Evolutionary conservation across 2,797 vertebrate genomes (phyloP), one percentile per base, ranked within the genome.

Genomic region (Lycodopsis pacificus): DNA sequence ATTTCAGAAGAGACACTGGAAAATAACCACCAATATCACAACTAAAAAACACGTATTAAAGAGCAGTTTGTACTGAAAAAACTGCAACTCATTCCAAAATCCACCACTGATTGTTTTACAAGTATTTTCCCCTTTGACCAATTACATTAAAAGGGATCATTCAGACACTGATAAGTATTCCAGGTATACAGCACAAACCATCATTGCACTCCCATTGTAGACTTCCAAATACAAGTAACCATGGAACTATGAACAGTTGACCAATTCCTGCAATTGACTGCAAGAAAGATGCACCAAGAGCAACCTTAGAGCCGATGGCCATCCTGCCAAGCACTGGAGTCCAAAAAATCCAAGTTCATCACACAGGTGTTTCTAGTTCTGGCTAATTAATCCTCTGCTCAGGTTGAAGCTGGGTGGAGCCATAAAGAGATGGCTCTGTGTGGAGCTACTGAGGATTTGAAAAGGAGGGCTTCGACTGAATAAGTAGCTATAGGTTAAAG

Each of bases 321-420:
- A 32, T 14, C 9, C 66, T 25, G 27, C n/a, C 5, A 2, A 19
- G 10, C 4, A 7, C 30, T 10, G 4, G 36, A 65, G 34, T 36
- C 6, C 5, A 67, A 67, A 67, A 17, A 32, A 38, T 14, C 22
- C 63, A 42, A 32, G 4, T 38, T 11, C 27, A 48, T 38, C 61
- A 19, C 27, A 57, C 78, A 73, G 19, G 65, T 77, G 49, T 68
- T 42, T 67, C 36, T n/a, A 44, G 27, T 59, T 22, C 3, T 7
- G 25, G 27, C 4, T 36, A 1, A 56, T 54, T 44, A 30, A 44
- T 69, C 36, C 17, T 57, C 20, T 62, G 20, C 27, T 69, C 44
- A 71, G 36, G 13, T 48, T 12, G 15, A 40, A 71, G 22, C 7
- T 65, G 63, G 42, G 27, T 12, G 56, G 62, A 36, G 61, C 20